Percentiles rank a stretch among this genome's conserved stretches.
Conservation (phyloP, 2,113 vertebrate species). For the Mormyrus iriodes region DNA sequence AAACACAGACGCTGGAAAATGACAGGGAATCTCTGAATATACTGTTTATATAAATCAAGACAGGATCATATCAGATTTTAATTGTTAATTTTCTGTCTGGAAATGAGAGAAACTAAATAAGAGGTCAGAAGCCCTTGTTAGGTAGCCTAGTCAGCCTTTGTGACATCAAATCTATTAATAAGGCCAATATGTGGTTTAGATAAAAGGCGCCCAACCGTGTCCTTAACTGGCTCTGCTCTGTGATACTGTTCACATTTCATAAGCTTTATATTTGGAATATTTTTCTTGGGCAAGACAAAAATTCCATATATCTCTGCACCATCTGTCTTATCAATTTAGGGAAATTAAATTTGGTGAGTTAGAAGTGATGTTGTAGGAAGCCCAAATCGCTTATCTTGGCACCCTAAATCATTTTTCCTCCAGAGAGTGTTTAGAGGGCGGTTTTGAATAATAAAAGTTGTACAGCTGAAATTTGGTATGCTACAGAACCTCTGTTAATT, state of each 20-base stretch:
- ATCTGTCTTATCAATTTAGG: slow-evolving; percentile 7
- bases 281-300: not conserved
- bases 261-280: not conserved
- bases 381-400: not conserved
- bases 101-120: not conserved
- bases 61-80: not conserved
- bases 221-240: not conserved
- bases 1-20: not conserved
- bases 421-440: not conserved
- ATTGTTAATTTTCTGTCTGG: not conserved
- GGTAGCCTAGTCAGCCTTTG: not conserved
- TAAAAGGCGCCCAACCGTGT: not conserved
- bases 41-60: not conserved
- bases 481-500: not conserved
- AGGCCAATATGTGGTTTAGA: not conserved
- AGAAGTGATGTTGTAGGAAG: not conserved
- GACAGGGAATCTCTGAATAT: not conserved
- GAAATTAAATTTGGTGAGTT: not conserved
- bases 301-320: not conserved
- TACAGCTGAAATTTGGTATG: not conserved
- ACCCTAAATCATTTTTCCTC: not conserved
- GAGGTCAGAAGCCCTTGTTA: not conserved
- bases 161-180: not conserved
- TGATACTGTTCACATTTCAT: not conserved
- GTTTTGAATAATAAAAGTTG: not conserved